Evolutionary conservation across 37 sponge, comb jelly and placozoan species (phyloP).

Genomic region (Chondrosia reniformis): DNA sequence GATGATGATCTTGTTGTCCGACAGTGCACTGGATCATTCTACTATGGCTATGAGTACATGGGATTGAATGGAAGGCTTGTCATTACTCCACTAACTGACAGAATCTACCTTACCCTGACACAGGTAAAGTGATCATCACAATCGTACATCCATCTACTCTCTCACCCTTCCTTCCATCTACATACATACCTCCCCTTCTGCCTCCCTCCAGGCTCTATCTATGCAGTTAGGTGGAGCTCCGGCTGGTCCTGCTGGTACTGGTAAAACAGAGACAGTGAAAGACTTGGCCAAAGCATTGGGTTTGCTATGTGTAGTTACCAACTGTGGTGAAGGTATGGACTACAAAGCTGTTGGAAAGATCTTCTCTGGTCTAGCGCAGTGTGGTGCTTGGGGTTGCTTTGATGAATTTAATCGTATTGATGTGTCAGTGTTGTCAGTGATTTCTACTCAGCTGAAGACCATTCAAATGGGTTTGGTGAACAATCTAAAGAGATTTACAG

Average conservation of each 20-base stretch:
- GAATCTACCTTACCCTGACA: constrained; percentile 96
- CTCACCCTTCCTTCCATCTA: background rate
- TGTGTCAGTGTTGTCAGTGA: constrained; percentile 96
- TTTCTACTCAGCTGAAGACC: constrained; percentile 98
- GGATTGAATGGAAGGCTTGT: constrained; percentile 97
- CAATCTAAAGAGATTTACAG: constrained; percentile 91
- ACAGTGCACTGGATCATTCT: constrained; percentile 96
- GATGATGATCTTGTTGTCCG: constrained; percentile 77
- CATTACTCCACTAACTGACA: constrained; percentile 94
- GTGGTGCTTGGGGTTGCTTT: constrained; percentile 99
- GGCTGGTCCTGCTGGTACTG: constrained; percentile 99
- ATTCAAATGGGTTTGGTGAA: constrained; percentile 95
- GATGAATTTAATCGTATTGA: constrained; percentile 99
- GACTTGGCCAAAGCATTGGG: constrained; percentile 98
- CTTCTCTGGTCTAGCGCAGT: constrained; percentile 97
- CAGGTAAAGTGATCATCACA: constrained; percentile 13
- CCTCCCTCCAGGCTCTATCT: constrained; percentile 75
- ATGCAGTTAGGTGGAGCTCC: constrained; percentile 97
- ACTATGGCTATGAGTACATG: constrained; percentile 99
- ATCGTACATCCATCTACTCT: background rate
- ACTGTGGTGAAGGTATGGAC: constrained; percentile 99
- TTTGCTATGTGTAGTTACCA: constrained; percentile 97
- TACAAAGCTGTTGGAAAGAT: constrained; percentile 99
- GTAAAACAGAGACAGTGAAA: constrained; percentile 98
- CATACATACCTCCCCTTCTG: background rate